These are phyloP conservation scores for Piprites chloris DNA, from an alignment of 2,113 vertebrate genomes.

Conservation along the genomic window DNA sequence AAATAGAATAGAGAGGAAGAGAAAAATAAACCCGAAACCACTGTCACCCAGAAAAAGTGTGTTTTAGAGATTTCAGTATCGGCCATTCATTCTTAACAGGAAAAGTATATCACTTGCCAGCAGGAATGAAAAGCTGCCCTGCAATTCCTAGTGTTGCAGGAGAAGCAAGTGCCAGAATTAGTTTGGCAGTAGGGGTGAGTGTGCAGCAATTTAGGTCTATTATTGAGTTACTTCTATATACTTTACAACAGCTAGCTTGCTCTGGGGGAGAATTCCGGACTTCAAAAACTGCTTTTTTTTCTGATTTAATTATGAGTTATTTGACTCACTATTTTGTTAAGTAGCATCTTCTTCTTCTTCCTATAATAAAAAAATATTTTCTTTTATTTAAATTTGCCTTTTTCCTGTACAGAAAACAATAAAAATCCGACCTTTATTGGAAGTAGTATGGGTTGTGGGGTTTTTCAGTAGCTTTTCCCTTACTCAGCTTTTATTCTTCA, in stretches of 20 bases:
- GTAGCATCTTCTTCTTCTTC: background rate
- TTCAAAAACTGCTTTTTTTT: background rate
- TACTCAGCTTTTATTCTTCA: background rate
- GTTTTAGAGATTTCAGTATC: background rate
- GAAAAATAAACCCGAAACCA: background rate
- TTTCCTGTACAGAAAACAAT: background rate
- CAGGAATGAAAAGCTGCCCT: background rate
- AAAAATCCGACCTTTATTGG: background rate
- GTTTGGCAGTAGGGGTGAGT: background rate
- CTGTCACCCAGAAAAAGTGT: background rate
- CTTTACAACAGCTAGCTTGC: background rate
- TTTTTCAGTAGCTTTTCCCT: background rate
- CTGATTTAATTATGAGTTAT: background rate
- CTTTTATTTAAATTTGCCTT: background rate
- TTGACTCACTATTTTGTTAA: background rate
- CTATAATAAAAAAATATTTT: background rate
- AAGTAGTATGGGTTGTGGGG: rapidly evolving
- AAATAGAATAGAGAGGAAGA: background rate
- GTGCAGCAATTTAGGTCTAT: background rate
- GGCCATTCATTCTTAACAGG: background rate
- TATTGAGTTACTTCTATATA: background rate
- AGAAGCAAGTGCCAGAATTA: background rate
- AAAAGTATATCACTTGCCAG: background rate
- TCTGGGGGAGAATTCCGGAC: background rate
- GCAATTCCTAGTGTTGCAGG: background rate